A percentile compares a stretch with the other conserved stretches of the same genome.
Evolutionary conservation across 2,113 vertebrate species (phyloP).

Genomic region (Mungos mungo): DNA sequence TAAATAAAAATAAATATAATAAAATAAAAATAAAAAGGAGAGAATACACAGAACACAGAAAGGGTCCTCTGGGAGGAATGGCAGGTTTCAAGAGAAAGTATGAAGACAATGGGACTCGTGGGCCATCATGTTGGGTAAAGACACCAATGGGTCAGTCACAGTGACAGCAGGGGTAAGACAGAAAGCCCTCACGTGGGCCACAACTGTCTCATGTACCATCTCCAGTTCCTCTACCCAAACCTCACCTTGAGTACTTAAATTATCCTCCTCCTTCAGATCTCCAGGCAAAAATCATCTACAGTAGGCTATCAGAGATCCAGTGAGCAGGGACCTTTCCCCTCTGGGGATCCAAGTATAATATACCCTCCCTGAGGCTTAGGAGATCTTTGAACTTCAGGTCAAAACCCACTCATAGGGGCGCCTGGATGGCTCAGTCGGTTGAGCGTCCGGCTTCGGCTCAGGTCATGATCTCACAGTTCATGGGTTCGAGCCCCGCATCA

Average conservation of each 20-base stretch:
- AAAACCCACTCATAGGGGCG: neutral
- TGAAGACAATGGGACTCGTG: too few species aligned
- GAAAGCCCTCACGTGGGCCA: rapidly evolving
- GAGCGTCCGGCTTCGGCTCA: too few species aligned
- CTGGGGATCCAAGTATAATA: rapidly evolving
- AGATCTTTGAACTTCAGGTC: neutral
- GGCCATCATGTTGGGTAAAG: neutral
- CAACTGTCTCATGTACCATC: neutral
- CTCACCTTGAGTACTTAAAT: neutral
- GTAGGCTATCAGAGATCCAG: neutral
- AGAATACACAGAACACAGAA: neutral
- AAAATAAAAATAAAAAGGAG: neutral
- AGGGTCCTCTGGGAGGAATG: neutral
- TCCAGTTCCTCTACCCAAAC: neutral
- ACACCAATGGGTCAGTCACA: rapidly evolving
- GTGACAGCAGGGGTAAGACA: neutral
- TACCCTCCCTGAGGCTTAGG: neutral
- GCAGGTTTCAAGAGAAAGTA: neutral
- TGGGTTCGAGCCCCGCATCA: too few species aligned
- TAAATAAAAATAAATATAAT: too few species aligned
- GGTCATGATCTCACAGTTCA: too few species aligned
- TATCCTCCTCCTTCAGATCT: neutral
- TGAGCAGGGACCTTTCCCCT: too few species aligned
- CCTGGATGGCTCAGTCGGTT: too few species aligned
- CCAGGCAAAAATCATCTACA: neutral